phyloP scores from a whole-genome alignment of 2,113 vertebrate species.

The Tursiops truncatus region DNA sequence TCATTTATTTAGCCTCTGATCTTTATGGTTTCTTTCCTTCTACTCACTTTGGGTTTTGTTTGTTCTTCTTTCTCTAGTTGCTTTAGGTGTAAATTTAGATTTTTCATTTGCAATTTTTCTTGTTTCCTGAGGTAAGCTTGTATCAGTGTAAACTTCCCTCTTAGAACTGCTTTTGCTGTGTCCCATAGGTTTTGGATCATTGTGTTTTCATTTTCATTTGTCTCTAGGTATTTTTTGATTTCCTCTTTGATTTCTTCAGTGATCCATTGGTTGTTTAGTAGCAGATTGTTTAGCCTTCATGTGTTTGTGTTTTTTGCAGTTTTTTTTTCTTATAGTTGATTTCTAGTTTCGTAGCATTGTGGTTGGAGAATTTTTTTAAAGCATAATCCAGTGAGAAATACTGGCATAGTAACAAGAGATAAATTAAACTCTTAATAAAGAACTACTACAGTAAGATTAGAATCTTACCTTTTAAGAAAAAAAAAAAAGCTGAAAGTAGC shows the following conservation, averaged over 20 bases:
- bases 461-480: not conserved
- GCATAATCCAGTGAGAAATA: not conserved
- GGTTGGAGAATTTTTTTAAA: not conserved
- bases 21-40: too few relatives aligned
- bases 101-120: too few relatives aligned
- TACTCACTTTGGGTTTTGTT: too few relatives aligned
- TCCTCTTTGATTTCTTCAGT: not conserved
- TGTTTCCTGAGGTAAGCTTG: too few relatives aligned
- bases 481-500: not conserved
- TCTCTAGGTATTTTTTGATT: not conserved
- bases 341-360: not conserved
- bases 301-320: not conserved
- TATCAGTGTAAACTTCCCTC: too few relatives aligned
- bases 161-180: too few relatives aligned
- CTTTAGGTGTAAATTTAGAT: too few relatives aligned
- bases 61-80: too few relatives aligned
- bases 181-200: too few relatives aligned
- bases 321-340: not conserved
- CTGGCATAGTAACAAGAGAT: not conserved
- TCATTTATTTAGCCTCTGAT: too few relatives aligned
- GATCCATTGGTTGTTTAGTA: not conserved
- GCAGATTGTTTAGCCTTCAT: not conserved
- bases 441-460: not conserved
- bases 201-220: too few relatives aligned
- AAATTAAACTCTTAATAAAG: not conserved